A percentile compares a stretch with the other conserved stretches of the same genome.
Conservation (phyloP, 2,797 vertebrate species). For the Alfaro cultratus region DNA sequence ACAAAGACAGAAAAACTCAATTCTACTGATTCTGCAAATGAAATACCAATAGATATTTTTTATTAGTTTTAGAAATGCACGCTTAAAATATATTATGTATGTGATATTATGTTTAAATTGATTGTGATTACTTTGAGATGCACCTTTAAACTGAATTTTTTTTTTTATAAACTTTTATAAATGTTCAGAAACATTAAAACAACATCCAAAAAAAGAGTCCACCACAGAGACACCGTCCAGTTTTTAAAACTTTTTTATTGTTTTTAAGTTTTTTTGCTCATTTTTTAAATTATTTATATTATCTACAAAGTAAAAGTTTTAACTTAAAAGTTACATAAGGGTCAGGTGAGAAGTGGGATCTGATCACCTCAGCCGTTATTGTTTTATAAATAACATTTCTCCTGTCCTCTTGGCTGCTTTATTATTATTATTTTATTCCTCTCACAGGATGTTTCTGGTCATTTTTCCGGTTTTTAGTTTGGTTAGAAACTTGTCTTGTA, state of each 20-base stretch:
- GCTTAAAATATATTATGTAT: not conserved
- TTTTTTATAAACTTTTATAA: not conserved
- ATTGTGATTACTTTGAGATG: not conserved
- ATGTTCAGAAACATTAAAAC: not conserved
- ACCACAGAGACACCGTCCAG: slow-evolving; percentile 73
- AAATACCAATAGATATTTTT: not conserved
- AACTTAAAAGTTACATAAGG: slow-evolving; percentile 99
- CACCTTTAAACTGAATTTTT: not conserved
- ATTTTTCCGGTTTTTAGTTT: slow-evolving; percentile 84
- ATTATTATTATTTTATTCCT: slow-evolving; percentile 77
- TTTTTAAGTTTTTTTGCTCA: slow-evolving; percentile 93
- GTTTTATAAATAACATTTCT: slow-evolving; percentile 97
- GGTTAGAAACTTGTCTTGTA: slow-evolving; percentile 90
- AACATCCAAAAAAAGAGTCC: slow-evolving; percentile 2
- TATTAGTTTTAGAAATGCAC: not conserved
- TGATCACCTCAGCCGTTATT: slow-evolving; percentile 87
- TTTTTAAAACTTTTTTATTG: slow-evolving; percentile 99
- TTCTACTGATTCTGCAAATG: not conserved
- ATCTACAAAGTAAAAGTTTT: slow-evolving; percentile 99
- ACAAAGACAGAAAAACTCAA: not conserved
- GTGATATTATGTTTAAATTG: not conserved
- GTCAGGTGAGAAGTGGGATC: slow-evolving; percentile 88
- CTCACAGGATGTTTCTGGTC: slow-evolving; percentile 76
- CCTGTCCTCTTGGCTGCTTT: slow-evolving; percentile 86
- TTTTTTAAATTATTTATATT: slow-evolving; percentile 99